Conservation (phyloP, 2,888 invertebrate genomes). For the Apodemia mormo region DNA sequence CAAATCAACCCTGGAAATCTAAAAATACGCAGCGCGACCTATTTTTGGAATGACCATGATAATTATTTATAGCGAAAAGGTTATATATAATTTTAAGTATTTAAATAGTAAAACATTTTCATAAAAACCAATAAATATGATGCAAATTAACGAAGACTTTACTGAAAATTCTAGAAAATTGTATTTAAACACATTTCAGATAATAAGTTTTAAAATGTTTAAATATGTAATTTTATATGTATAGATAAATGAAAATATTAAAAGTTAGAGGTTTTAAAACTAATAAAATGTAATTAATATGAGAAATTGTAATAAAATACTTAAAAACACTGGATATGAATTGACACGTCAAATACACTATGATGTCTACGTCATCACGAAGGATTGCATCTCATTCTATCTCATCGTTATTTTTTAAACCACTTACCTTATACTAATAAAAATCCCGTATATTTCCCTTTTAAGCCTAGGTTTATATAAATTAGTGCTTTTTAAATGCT, state of each 20-base stretch:
- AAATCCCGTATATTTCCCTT: conserved; percentile 23
- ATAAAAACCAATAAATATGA: too few relatives aligned
- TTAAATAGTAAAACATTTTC: too few relatives aligned
- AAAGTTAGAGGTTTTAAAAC: too few relatives aligned
- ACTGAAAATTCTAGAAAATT: too few relatives aligned
- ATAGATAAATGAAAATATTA: too few relatives aligned
- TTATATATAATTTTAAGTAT: neutral
- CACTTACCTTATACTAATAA: conserved; percentile 5
- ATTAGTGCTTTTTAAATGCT: conserved; percentile 51
- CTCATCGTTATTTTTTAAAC: neutral
- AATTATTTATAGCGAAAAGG: neutral
- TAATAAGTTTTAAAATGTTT: too few relatives aligned
- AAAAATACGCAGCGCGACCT: conserved; percentile 48
- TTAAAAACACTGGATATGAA: neutral
- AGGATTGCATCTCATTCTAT: conserved; percentile 23
- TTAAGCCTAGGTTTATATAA: conserved; percentile 56
- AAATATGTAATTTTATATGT: too few relatives aligned
- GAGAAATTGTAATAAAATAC: too few relatives aligned
- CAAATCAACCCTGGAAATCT: neutral
- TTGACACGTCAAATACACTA: conserved; percentile 2
- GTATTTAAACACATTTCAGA: too few relatives aligned
- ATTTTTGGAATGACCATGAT: conserved; percentile 41
- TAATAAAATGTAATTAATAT: too few relatives aligned
- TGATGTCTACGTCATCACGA: conserved; percentile 56
- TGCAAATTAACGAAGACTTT: too few relatives aligned